Percentiles rank a stretch among this genome's conserved stretches.
These are phyloP conservation scores for Diorhabda elongata DNA, from an alignment of 1,140 invertebrate genomes.

Conservation along the genomic window DNA sequence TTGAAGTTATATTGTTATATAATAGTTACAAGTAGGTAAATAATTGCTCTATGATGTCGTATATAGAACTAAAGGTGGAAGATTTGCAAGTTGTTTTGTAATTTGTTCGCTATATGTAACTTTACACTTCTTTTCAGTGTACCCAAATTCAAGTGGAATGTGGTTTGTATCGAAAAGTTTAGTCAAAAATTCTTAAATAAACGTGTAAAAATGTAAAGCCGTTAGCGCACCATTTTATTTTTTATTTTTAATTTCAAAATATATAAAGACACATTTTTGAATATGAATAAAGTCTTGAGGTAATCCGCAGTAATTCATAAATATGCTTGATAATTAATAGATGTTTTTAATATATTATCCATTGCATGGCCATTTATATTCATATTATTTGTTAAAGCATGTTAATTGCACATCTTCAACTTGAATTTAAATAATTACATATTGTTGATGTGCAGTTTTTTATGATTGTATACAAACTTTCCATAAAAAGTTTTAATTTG, in stretches of 20 bases:
- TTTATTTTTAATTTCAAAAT: not conserved
- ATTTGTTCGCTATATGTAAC: not conserved
- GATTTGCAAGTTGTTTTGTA: not conserved
- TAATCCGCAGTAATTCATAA: not conserved
- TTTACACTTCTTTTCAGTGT: not conserved
- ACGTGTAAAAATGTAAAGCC: not conserved
- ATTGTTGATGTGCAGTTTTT: no score
- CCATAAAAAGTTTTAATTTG: no score
- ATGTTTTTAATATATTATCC: not conserved
- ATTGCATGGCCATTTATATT: not conserved
- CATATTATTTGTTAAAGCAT: not conserved
- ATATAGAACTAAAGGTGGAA: not conserved
- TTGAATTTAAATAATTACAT: not conserved
- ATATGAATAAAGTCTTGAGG: no score
- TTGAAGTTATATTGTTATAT: no score
- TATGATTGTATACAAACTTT: no score
- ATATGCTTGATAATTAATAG: not conserved
- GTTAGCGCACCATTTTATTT: not conserved
- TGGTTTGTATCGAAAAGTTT: slow-evolving; percentile 2
- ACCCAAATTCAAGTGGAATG: slow-evolving; percentile 2
- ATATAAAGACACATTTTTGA: no score
- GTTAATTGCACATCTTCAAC: not conserved
- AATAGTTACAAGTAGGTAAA: no score
- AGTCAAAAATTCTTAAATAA: slow-evolving; percentile 1
- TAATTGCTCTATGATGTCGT: no score